phyloP scores from a whole-genome alignment of 2,797 vertebrate species.

The Parambassis ranga region DNA sequence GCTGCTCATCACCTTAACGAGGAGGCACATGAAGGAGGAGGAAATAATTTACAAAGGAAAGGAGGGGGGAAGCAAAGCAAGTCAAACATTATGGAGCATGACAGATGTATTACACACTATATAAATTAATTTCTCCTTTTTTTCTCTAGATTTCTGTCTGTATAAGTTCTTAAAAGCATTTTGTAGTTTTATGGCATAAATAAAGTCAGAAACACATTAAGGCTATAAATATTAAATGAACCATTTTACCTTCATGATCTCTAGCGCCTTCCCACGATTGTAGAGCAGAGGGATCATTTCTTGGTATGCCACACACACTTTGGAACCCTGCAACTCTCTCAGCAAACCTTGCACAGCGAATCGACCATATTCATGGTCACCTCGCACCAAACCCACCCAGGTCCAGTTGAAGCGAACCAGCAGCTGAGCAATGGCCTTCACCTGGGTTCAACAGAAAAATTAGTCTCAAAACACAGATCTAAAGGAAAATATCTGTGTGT shows the following conservation, averaged over 20 bases:
- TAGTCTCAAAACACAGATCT: neutral
- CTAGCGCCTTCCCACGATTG: constrained; percentile 54
- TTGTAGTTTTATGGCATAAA: too few species aligned
- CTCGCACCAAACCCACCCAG: constrained; percentile 77
- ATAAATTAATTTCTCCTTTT: too few species aligned
- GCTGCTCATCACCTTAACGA: constrained; percentile 66
- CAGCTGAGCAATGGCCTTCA: constrained; percentile 78
- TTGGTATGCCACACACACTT: constrained; percentile 76
- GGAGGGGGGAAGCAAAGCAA: neutral
- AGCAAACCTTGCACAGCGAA: constrained; percentile 77
- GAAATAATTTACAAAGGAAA: neutral
- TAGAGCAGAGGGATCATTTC: constrained; percentile 80
- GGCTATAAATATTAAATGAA: neutral
- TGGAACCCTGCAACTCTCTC: constrained; percentile 68
- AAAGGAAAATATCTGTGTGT: neutral
- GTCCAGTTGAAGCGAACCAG: constrained; percentile 76
- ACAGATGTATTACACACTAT: too few species aligned
- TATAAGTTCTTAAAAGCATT: too few species aligned
- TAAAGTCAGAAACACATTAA: neutral
- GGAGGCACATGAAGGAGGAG: neutral
- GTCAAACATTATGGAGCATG: too few species aligned
- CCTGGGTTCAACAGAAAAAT: constrained; percentile 40
- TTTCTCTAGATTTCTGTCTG: too few species aligned
- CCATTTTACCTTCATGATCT: constrained; percentile 70
- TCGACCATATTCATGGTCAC: constrained; percentile 79